These are phyloP conservation scores for Eurystomus glaucurus DNA, from an alignment of 2,797 vertebrate species.

Conservation along the genomic window DNA sequence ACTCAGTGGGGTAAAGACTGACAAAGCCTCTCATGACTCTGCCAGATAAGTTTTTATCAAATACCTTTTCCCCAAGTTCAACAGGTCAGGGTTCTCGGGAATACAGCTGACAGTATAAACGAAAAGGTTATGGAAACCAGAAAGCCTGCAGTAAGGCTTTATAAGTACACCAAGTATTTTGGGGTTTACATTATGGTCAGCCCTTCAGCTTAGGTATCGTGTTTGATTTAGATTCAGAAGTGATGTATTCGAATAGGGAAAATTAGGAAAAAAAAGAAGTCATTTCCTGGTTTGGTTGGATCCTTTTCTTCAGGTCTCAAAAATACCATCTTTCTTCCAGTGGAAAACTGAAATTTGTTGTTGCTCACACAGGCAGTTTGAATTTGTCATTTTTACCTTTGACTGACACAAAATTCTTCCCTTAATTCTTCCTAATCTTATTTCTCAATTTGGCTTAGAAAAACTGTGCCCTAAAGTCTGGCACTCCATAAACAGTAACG, in stretches of 20 bases:
- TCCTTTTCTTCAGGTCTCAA: background rate
- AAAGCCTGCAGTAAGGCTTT: background rate
- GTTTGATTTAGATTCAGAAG: background rate
- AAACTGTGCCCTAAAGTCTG: background rate
- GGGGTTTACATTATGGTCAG: constrained; percentile 6
- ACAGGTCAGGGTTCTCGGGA: background rate
- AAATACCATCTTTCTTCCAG: background rate
- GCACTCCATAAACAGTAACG: background rate
- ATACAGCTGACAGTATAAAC: background rate
- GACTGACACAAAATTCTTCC: constrained; percentile 6
- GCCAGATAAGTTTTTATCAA: constrained; percentile 15
- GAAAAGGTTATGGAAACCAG: background rate
- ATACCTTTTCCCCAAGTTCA: background rate
- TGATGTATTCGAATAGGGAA: background rate
- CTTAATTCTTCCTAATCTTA: background rate
- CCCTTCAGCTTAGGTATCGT: background rate
- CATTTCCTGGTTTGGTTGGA: background rate
- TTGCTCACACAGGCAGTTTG: background rate
- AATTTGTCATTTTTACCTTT: constrained; percentile 43
- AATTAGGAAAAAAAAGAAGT: background rate
- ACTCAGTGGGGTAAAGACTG: background rate
- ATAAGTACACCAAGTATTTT: background rate
- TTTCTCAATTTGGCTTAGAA: background rate
- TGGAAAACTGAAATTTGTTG: constrained; percentile 41
- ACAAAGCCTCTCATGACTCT: background rate